Base-by-base conservation (phyloP, 2,797 vertebrate species). In the Poliocrania exsul region DNA sequence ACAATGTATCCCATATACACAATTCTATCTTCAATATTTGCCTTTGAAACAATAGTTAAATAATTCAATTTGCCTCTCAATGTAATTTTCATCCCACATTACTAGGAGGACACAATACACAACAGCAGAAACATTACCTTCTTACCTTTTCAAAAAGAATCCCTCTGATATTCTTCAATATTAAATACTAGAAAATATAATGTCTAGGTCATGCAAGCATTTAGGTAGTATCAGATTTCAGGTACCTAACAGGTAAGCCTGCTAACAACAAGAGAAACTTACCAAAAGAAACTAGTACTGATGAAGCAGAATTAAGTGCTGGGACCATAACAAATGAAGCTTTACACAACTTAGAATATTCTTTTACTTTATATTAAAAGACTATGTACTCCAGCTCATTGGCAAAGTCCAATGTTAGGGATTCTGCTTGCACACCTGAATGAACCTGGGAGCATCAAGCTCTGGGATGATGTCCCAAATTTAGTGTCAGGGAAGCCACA, bases 371-470 rank as follows among this genome's bases (percentile, higher is more conserved):
- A 16, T 28, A 11, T 17, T 54, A 54, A 42, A 74, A 40, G n/a
- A 17, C 53, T 86, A n/a, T 15, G 2, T 60, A n/a, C 13, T 86
- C 37, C 70, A 83, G 61, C n/a, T 75, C 38, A 23, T 40, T 75
- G 67, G 17, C 72, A 64, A 6, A 28, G 11, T 58, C 17, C 61
- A 46, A 0, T 3, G 13, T 77, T 54, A 66, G 38, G 38, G 51
- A 81, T 93, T 94, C 83, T 93, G 95, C 58, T 96, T 95, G 75
- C 94, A 87, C 69, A 92, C 95, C 93, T 94, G 96, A 95, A 86
- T 54, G 94, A 97, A 95, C 90, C 73, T 97, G 92, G 88, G 94
- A 97, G 96, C 95, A 88, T 96, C 95, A 93, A 82, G 92, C 93
- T 96, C 84, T 92, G 97, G 83, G 93, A 94, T 75, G 85, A 78